Base-by-base conservation (phyloP, 2,113 vertebrate species). In the Mesitornis unicolor region DNA sequence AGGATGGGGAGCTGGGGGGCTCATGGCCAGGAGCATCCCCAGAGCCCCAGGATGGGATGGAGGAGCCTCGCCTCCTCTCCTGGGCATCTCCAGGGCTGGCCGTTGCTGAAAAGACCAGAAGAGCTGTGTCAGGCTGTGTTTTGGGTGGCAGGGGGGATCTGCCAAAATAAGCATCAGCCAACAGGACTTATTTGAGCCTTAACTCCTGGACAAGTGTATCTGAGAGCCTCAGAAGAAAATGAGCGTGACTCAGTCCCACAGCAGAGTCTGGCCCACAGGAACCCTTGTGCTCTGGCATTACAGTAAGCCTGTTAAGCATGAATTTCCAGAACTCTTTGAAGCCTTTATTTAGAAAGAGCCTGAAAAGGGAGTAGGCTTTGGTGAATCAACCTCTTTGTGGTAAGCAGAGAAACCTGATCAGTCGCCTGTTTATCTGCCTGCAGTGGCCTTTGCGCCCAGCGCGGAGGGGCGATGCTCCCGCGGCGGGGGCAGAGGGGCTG, bases 251-350 rank as follows among this genome's bases (percentile, higher is more conserved):
- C 83, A 73, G 82, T 71, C 43, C 60, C 2, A 1, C 68, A 35
- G 70, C 74, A 76, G 69, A 82, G 47, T 17, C 68, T 57, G 84
- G 65, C 82, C 84, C 71, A 36, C 54, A 29, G 71, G 26, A 96
- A 56, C 68, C 22, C 25, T 48, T 78, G 36, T 65, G 35, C 78
- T 86, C 68, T 38, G 29, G 75, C 51, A 29, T 90, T 93, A 84
- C 83, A 40, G 48, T 87, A 90, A 97, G 94, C 96, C 69, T 95
- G 86, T 95, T 90, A 95, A 95, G 92, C 95, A 63, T 68, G 95
- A 93, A 95, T 96, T 96, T 97, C 90, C 65, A 90, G 76, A 87
- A 84, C 64, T 59, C 94, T 94, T 93, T 96, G 95, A 97, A 96
- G 92, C 93, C 59, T 84, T 96, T 96, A 96, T 96, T 95, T 97